Evolutionary conservation across 2,888 invertebrate genomes (phyloP), one percentile per base, ranked within the genome.

Genomic region (Agriotes lineatus): DNA sequence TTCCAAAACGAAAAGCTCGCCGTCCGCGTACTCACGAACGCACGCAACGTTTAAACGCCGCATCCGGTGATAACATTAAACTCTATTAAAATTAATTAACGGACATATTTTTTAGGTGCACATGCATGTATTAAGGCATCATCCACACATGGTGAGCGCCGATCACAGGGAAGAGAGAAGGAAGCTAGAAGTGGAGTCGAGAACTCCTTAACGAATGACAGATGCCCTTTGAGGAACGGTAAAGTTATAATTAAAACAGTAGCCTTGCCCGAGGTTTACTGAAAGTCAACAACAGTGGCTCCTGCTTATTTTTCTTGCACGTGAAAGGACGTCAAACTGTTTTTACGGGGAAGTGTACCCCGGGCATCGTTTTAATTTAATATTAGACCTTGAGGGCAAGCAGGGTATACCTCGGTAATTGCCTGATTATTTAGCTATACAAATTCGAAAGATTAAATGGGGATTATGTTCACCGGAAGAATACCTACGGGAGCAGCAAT

Each of bases 41-140:
- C 56, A 39, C 37, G 37, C 37, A 56, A 20, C 39, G 12, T 56
- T 56, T 61, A 50, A 62, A 62, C 39, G 25, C 52, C 14, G 37
- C 65, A 59, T 66, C 65, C 65, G 58, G 65, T 42, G 58, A 66
- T 58, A 37, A 18, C 33, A 66, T 66, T 66, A 66, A 66, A 52
- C 37, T 50, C 50, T 58, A 59, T 58, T 66, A 50, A 59, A 66
- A 59, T 42, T 66, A 66, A 66, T 66, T 66, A 66, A 63, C 42
- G 44, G 35, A 39, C 30, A 42, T 30, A 50, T 50, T 61, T 48
- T 62, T 60, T 62, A 52, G 62, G 37, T 54, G 50, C 22, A 20
- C 33, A 50, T 25, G 44, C 39, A 58, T 44, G 22, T 48, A 42
- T 48, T 9, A 12, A 10, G 22, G 44, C 14, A 25, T n/a, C n/a